These are phyloP conservation scores for Lithophane ornitopus DNA, from an alignment of 2,888 invertebrate species.

Conservation along the genomic window DNA sequence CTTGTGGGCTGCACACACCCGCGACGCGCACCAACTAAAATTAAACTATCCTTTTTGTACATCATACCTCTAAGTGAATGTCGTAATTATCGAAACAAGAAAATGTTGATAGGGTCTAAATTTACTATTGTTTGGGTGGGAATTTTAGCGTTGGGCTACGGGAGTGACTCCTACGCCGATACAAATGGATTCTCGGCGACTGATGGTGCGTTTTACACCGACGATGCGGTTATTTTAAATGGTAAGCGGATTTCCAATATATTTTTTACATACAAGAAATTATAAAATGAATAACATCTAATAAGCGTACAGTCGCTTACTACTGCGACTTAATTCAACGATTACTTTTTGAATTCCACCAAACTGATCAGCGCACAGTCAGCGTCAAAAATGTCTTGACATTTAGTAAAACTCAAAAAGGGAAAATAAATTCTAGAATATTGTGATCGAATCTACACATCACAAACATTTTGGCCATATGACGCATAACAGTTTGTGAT, in stretches of 20 bases:
- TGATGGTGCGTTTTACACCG: constrained; percentile 85
- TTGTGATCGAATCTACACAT: background rate
- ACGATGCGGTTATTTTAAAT: constrained; percentile 88
- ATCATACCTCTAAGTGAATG: constrained; percentile 74
- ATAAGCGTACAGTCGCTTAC: background rate
- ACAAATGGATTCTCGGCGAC: constrained; percentile 81
- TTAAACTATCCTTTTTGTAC: constrained; percentile 54
- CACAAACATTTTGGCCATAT: background rate
- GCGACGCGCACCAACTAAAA: constrained; percentile 73
- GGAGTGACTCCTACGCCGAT: constrained; percentile 76
- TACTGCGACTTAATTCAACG: background rate
- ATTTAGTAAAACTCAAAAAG: background rate
- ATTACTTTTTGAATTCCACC: background rate
- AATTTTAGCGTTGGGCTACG: constrained; percentile 77
- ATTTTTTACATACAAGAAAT: background rate
- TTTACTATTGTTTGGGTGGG: constrained; percentile 77
- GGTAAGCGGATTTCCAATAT: constrained; percentile 77
- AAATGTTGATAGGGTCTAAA: constrained; percentile 78
- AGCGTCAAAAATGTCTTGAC: background rate
- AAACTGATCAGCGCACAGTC: constrained; percentile 7
- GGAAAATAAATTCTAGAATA: background rate
- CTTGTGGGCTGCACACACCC: constrained; percentile 85
- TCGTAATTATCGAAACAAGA: constrained; percentile 63
- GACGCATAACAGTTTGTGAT: background rate
- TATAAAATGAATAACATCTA: background rate